phyloP scores from a whole-genome alignment of 2,888 invertebrate genomes.

The Synanthedon vespiformis region DNA sequence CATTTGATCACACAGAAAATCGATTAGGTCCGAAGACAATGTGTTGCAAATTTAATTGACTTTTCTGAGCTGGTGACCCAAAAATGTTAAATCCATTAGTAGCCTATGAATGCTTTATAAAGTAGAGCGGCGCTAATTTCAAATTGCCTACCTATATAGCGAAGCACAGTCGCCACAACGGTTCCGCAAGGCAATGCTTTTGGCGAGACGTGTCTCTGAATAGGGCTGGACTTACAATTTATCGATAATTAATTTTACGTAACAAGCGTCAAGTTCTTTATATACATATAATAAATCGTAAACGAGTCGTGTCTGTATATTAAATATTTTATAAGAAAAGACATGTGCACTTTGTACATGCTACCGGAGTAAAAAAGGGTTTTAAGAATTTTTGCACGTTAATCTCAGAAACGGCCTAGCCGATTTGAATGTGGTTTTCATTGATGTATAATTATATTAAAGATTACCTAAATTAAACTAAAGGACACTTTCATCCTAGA shows the following conservation, averaged over 20 bases:
- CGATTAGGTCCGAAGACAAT: background rate
- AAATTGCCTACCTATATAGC: slow-evolving; percentile 29
- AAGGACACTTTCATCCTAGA: too few species aligned
- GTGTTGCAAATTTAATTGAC: background rate
- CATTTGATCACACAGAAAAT: background rate
- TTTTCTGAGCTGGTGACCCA: background rate
- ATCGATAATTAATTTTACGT: slow-evolving; percentile 11
- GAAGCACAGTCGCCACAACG: slow-evolving; percentile 12
- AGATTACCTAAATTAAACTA: too few species aligned
- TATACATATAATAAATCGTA: too few species aligned
- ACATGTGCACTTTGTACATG: too few species aligned
- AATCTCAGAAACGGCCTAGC: too few species aligned
- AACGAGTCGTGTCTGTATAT: too few species aligned
- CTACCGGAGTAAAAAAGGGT: too few species aligned
- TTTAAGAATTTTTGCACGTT: too few species aligned
- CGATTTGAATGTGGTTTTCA: too few species aligned
- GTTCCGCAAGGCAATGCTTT: slow-evolving; percentile 33
- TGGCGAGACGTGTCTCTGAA: slow-evolving; percentile 19
- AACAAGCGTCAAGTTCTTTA: too few species aligned
- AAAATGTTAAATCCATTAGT: slow-evolving; percentile 26
- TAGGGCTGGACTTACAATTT: slow-evolving; percentile 18
- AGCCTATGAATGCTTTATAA: slow-evolving; percentile 36
- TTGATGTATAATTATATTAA: too few species aligned
- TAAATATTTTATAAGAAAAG: too few species aligned
- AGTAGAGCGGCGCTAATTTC: slow-evolving; percentile 29